Evolutionary conservation across 2,888 invertebrate genomes (phyloP), one percentile per base, ranked within the genome.

Genomic region (Eudiplozoon nipponicum): DNA sequence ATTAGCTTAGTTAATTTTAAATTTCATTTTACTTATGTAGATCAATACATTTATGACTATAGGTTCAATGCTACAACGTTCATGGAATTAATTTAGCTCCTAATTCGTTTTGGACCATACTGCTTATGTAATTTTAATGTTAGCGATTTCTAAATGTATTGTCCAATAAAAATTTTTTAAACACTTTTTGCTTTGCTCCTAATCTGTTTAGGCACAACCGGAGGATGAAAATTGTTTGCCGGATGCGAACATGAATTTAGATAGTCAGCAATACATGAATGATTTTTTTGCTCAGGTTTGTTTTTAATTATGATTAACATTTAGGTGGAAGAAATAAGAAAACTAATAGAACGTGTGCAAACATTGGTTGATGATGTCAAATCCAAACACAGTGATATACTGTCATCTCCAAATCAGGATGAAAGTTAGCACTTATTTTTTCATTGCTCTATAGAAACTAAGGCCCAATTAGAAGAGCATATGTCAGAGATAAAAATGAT

Each of bases 271-370:
- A 15, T 31, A 31, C 17, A 31, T 31, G 31, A 38, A 35, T 36
- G 26, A 36, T 28, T 23, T 22, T 19, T 15, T 36, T 13, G 3
- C 21, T 11, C 15, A 22, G 22, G 19, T 18, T 39, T 19, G 36
- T 38, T 11, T 36, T 5, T 18, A 13, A 19, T 18, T 39, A 40
- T 18, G 19, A 13, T 17, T 40, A n/a, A 38, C n/a, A n/a, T 40
- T 19, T 60, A 80, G 77, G 86, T 90, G 64, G 90, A 94, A 65
- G 90, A 94, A 67, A 90, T 94, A 62, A 72, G 90, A 54, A 81
- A 80, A 64, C 90, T 86, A 77, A 90, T 94, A 68, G 90, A 94
- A 64, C 80, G 80, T 68, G 90, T 98, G 59, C 81, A 86, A 62
- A 73, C 75, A 55, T 90, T 86, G 68, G 94, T 98, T 49, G 90